Base-by-base conservation (phyloP, 1,140 invertebrate species). In the Myzus persicae region DNA sequence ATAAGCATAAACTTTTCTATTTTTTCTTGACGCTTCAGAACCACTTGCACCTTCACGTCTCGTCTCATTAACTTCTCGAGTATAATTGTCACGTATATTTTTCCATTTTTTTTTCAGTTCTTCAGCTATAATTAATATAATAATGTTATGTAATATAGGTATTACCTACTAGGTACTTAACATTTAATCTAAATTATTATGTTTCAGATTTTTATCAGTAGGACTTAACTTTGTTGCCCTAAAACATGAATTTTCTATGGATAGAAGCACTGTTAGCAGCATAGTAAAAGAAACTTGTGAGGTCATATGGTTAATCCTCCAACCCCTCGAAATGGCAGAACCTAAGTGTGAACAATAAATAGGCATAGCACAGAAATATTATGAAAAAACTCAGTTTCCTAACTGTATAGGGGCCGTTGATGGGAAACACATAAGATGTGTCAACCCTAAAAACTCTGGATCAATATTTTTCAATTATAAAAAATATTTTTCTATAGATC, bases 401-500 rank as follows among this genome's bases (percentile, higher is more conserved):
- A 81, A 81, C n/a, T 81, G 31, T 20, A 1, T 38, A 1, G 76
- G 76, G 0, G 36, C 81, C 24, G 48, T 93, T 40, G 48, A 93
- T 48, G 90, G 90, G 3, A 94, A 93, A 51, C 94, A 94, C 48
- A 92, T 94, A 8, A 44, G 94, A 36, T n/a, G 90, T 5, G 26
- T 48, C 0, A 93, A 91, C 11, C 92, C 93, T 24, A 76, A 38
- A 38, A 84, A 90, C 40, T 38, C 22, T 4, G 67, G 44, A 31
- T 93, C 81, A 31, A 48, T 82, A 20, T 90, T 59, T 84, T 93
- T 51, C 36, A 81, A 89, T 82, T 94, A 93, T 51, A 93, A 94
- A 87, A 93, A 94, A n/a, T 85, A n/a, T 87, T 94, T 94, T 48
- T 93, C 85, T 1, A 89, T 76, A n/a, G 5, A 76, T 26, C 46